A percentile compares a stretch with the other conserved stretches of the same genome.
Evolutionary conservation across 2,888 invertebrate species (phyloP).

Genomic region (Tryphoninae sp.): DNA sequence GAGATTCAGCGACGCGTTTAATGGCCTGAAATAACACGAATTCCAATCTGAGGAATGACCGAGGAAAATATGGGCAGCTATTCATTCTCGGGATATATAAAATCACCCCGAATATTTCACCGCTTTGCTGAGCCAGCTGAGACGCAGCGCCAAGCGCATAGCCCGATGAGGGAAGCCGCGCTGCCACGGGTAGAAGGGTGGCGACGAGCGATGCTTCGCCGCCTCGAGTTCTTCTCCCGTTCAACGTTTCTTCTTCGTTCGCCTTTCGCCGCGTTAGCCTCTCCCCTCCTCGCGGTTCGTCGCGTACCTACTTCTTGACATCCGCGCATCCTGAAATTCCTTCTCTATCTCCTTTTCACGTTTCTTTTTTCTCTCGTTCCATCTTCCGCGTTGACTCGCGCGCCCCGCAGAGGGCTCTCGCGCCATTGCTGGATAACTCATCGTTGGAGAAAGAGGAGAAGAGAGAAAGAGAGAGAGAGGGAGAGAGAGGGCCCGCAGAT

Average conservation of each 20-base stretch:
- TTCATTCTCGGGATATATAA: constrained; percentile 76
- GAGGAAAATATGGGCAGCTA: constrained; percentile 74
- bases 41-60: constrained; percentile 78
- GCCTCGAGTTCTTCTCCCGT: not conserved
- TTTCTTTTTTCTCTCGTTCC: constrained; percentile 12
- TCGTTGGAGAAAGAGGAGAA: constrained; percentile 29
- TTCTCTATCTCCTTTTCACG: constrained; percentile 44
- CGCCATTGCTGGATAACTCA: constrained; percentile 32
- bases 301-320: constrained; percentile 32
- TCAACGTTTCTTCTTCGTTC: constrained; percentile 39
- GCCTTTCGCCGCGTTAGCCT: constrained; percentile 54
- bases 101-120: constrained; percentile 80
- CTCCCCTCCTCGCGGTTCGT: constrained; percentile 39
- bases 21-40: constrained; percentile 79
- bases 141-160: constrained; percentile 46
- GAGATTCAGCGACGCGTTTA: constrained; percentile 79
- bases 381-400: constrained; percentile 19
- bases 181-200: constrained; percentile 19
- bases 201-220: constrained; percentile 25
- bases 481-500: constrained; percentile 73
- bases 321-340: constrained; percentile 36
- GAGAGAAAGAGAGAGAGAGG: constrained; percentile 21
- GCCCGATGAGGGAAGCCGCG: constrained; percentile 20
- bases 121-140: constrained; percentile 73
- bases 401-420: constrained; percentile 28